phyloP scores from a whole-genome alignment of 2,113 vertebrate genomes.

The Scomber colias region DNA sequence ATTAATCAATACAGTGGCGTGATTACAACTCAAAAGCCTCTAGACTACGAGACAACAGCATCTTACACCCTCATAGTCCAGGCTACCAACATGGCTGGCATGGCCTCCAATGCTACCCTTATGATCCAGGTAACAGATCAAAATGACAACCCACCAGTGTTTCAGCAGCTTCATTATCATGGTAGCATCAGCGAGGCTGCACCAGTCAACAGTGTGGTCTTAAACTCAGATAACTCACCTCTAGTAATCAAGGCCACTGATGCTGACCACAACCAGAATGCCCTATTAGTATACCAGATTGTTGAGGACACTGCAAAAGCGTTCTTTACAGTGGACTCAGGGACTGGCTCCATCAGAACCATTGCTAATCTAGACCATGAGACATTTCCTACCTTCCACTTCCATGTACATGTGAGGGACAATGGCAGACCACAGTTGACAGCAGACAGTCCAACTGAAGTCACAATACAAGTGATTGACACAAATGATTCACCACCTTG shows the following conservation, averaged over 20 bases:
- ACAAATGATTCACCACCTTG: constrained; percentile 95
- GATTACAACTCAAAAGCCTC: constrained; percentile 88
- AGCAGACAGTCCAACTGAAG: constrained; percentile 93
- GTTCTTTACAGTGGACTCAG: constrained; percentile 95
- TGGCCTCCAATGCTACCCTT: constrained; percentile 92
- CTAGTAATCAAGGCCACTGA: constrained; percentile 93
- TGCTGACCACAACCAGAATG: constrained; percentile 94
- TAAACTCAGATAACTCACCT: constrained; percentile 87
- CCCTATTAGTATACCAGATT: constrained; percentile 94
- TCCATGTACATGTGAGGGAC: constrained; percentile 95
- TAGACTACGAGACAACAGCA: constrained; percentile 90
- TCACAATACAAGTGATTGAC: constrained; percentile 93
- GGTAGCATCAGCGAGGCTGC: constrained; percentile 95
- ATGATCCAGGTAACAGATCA: constrained; percentile 92
- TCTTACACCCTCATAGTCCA: constrained; percentile 90
- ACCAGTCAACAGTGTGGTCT: constrained; percentile 92
- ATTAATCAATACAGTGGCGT: constrained; percentile 98
- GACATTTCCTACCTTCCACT: constrained; percentile 90
- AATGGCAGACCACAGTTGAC: constrained; percentile 93
- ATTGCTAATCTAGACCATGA: constrained; percentile 95
- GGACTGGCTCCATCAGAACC: constrained; percentile 95
- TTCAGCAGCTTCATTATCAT: constrained; percentile 89
- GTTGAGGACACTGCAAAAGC: constrained; percentile 94
- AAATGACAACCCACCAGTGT: constrained; percentile 95
- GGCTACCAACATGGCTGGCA: constrained; percentile 97